Evolutionary conservation across 1,140 invertebrate genomes (phyloP), one percentile per base, ranked within the genome.

Genomic region (Thereuonema tuberculata): DNA sequence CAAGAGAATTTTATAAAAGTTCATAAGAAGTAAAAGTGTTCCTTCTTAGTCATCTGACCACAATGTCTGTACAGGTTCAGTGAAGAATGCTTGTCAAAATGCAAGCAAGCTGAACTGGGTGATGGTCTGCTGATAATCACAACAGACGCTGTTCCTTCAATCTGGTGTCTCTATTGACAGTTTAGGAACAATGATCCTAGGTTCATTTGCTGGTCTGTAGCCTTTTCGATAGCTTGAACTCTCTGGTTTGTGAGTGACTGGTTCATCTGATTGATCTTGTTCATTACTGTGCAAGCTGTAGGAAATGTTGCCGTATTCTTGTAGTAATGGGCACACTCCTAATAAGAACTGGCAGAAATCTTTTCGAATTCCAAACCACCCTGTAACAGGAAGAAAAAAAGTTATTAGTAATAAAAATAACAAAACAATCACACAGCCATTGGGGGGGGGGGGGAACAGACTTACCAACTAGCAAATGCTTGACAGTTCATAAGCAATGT

Each of bases 331-430:
- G 77, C 93, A 97, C 0, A 89, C 80, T 29, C 89, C 86, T 5
- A 98, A 75, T 1, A 98, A 74, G 72, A 97, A 98, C 66, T 92
- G 89, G 71, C 93, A 97, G 71, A 98, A 96, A 67, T 95, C 93
- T 79, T 96, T 96, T 55, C 93, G 80, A 63, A 98, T 91, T 26
- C 93, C 95, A 77, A 98, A 99, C 93, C 94, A 98, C 94, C 95
- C 90, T 94, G n/a, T n/a, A n/a, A n/a, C 69, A n/a, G n/a, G n/a
- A n/a, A n/a, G 58, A 78, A 78, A 70, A 61, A 43, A 43, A 12
- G 37, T 43, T 43, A 43, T 12, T 43, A 43, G 12, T 43, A 43
- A 43, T n/a, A n/a, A n/a, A n/a, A n/a, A n/a, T n/a, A n/a, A n/a
- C n/a, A n/a, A n/a, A n/a, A n/a, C n/a, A n/a, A n/a, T n/a, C n/a